Evolutionary conservation across 2,888 invertebrate genomes (phyloP).

Genomic region (Chromoteleia sp.): DNA sequence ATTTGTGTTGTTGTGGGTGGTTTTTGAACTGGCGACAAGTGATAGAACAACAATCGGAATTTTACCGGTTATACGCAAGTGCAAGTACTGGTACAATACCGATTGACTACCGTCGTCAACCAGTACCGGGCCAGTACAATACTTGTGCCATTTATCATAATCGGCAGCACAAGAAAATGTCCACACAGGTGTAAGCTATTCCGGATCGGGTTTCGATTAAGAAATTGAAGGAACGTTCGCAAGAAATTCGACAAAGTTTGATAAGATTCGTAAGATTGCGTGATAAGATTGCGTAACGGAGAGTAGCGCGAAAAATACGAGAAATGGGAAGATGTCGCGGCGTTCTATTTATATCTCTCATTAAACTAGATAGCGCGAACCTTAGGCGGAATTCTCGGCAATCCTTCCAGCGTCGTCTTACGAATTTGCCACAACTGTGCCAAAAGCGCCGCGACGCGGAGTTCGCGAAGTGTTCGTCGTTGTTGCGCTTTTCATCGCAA

Average conservation of each 20-base stretch:
- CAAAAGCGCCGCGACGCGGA: constrained; percentile 12
- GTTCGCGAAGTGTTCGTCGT: constrained; percentile 13
- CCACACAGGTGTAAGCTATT: too few relatives aligned
- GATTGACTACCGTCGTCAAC: too few relatives aligned
- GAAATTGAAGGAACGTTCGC: neutral
- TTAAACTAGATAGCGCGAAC: constrained; percentile 17
- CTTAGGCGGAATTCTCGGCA: constrained; percentile 9
- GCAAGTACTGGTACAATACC: too few relatives aligned
- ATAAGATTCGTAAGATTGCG: neutral
- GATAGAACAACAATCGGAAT: too few relatives aligned
- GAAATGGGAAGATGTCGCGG: neutral
- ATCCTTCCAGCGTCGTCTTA: constrained; percentile 10
- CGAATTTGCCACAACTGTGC: constrained; percentile 22
- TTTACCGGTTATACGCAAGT: too few relatives aligned
- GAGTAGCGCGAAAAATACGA: neutral
- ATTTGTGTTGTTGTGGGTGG: too few relatives aligned
- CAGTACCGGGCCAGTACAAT: too few relatives aligned
- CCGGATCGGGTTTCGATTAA: too few relatives aligned
- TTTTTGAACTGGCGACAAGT: too few relatives aligned
- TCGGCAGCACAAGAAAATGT: too few relatives aligned
- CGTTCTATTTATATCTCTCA: constrained; percentile 16
- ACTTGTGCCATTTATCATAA: too few relatives aligned
- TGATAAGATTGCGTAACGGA: neutral
- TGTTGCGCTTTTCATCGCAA: constrained; percentile 10
- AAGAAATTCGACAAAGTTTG: neutral